Percentiles rank a stretch among this genome's conserved stretches.
Evolutionary conservation across 2,797 vertebrate species (phyloP).

Genomic region (Knipowitschia caucasica): DNA sequence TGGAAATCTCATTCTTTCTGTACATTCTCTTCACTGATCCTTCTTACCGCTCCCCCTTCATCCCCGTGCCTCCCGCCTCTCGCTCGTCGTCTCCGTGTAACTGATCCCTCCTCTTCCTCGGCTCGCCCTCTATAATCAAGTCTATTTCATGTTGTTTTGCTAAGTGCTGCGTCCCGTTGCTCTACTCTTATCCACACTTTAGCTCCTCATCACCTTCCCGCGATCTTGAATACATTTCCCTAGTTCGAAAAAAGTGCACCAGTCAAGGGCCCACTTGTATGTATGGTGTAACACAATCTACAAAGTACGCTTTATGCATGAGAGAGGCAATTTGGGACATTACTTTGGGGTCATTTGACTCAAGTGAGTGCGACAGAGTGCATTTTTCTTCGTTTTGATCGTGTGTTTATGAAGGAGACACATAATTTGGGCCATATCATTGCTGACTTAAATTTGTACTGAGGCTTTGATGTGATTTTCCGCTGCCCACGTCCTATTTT

Average conservation of each 20-base stretch:
- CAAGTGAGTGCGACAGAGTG: slow-evolving; percentile 44
- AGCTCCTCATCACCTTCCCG: slow-evolving; percentile 31
- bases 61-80: slow-evolving; percentile 10
- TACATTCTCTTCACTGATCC: slow-evolving; percentile 25
- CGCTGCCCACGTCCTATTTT: slow-evolving; percentile 26
- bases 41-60: slow-evolving; percentile 10
- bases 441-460: slow-evolving; percentile 23
- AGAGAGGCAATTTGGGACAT: slow-evolving; percentile 39
- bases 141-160: slow-evolving; percentile 58
- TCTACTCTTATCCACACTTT: slow-evolving; percentile 17
- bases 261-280: slow-evolving; percentile 22
- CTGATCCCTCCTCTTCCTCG: slow-evolving; percentile 39
- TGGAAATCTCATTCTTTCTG: slow-evolving; percentile 33
- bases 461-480: slow-evolving; percentile 43
- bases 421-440: slow-evolving; percentile 34
- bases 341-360: slow-evolving; percentile 45
- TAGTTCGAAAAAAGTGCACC: slow-evolving; percentile 26
- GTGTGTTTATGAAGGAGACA: slow-evolving; percentile 38
- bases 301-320: slow-evolving; percentile 23
- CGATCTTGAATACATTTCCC: slow-evolving; percentile 26
- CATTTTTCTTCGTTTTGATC: slow-evolving; percentile 54
- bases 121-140: slow-evolving; percentile 56
- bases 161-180: slow-evolving; percentile 33
- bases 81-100: slow-evolving; percentile 43
- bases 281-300: slow-evolving; percentile 28